Evolutionary conservation across 2,888 invertebrate species (phyloP).

Genomic region (Parascotia fuliginaria): DNA sequence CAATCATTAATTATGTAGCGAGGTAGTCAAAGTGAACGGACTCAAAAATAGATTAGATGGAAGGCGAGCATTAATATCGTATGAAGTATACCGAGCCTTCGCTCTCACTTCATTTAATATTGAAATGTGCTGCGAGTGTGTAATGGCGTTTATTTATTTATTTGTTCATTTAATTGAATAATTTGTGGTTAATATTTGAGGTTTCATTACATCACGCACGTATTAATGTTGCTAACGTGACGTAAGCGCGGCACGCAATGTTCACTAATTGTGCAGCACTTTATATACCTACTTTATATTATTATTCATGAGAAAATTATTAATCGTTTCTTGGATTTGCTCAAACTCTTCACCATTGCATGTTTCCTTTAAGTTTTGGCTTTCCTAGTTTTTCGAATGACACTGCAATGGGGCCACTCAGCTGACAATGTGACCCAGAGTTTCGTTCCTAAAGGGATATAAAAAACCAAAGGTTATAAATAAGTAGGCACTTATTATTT

Average conservation of each 20-base stretch:
- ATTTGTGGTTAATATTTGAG: background rate
- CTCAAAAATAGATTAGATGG: constrained; percentile 3
- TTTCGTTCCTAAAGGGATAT: too few relatives aligned
- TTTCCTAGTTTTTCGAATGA: too few relatives aligned
- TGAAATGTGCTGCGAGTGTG: background rate
- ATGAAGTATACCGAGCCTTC: constrained; percentile 1
- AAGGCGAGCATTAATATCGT: constrained; percentile 2
- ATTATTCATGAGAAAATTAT: too few relatives aligned
- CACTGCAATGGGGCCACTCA: too few relatives aligned
- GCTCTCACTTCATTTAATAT: background rate
- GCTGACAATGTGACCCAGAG: too few relatives aligned
- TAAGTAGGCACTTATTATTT: too few relatives aligned
- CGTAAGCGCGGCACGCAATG: background rate
- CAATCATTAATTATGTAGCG: background rate
- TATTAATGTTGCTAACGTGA: background rate
- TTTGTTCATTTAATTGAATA: background rate
- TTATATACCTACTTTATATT: too few relatives aligned
- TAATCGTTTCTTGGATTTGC: too few relatives aligned
- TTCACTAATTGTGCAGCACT: too few relatives aligned
- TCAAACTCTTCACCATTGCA: too few relatives aligned
- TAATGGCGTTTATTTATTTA: constrained; percentile 1
- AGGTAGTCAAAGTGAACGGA: constrained; percentile 1
- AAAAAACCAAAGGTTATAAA: too few relatives aligned
- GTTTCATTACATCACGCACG: background rate
- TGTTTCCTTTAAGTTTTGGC: too few relatives aligned